Base-by-base conservation (phyloP, 2,113 vertebrate genomes). In the Phalacrocorax brasilianus region DNA sequence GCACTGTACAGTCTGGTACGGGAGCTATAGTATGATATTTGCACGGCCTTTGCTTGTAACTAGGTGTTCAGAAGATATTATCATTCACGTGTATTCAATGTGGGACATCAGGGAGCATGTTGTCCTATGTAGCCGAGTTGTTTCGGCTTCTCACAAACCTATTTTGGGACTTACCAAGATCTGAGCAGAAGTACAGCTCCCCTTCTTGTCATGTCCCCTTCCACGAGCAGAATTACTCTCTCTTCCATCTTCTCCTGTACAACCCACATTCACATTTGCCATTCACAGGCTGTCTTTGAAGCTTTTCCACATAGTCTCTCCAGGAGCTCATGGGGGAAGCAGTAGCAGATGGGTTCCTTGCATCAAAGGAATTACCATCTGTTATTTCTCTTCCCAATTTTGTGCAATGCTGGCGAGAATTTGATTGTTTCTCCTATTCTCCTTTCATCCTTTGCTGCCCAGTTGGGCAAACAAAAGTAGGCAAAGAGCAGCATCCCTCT, bases 341-440 rank as follows among this genome's bases (percentile, higher is more conserved):
- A 26, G 56, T 26, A 87, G 87, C 93, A 97, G 96, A 97, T 95
- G 95, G 83, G 61, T 74, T 91, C 78, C 77, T 95, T 82, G 61
- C 63, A 94, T 93, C 84, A 90, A 89, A 94, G 38, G 53, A 89
- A 42, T 56, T 49, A 9, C 96, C 94, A 97, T 96, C 95, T 97
- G 96, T 92, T 92, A 73, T 50, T 72, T 62, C 79, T 63, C 28
- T 75, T 91, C 77, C 55, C 40, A 55, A 32, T 92, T 95, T 76
- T 5, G 16, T 89, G 58, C 44, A 40, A 45, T 45, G 24, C 40
- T 93, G 74, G 87, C 58, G 79, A 79, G 53, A 76, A 75, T 82
- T 44, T 47, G 27, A 42, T 52, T 89, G 62, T 65, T 95, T 85
- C 91, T 73, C 17, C 73, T 53, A 0, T 52, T 85, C 49, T 91